Conservation (phyloP, 2,797 vertebrate species). For the Urosaurus nigricauda region DNA sequence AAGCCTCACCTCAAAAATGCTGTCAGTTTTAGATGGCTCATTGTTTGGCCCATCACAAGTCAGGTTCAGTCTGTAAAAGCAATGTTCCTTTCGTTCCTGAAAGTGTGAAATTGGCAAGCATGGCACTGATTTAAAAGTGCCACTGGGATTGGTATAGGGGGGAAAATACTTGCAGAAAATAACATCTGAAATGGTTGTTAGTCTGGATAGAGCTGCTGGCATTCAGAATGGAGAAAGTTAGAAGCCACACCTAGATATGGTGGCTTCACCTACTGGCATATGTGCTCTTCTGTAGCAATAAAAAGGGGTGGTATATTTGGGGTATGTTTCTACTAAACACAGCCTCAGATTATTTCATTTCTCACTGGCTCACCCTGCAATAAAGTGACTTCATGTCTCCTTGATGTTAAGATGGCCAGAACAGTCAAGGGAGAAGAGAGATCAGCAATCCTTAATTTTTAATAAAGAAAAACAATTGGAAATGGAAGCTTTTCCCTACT, state of each 20-base stretch:
- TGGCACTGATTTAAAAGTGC: neutral
- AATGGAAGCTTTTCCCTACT: neutral
- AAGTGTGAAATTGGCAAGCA: neutral
- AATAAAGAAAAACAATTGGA: neutral
- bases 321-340: neutral
- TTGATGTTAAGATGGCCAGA: neutral
- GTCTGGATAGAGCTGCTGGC: neutral
- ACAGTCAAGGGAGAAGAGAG: neutral
- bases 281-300: neutral
- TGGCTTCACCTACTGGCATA: neutral
- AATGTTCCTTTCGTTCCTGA: neutral
- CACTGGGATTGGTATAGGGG: neutral
- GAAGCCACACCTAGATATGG: constrained; percentile 6
- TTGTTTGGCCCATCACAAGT: neutral
- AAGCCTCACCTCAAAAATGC: neutral
- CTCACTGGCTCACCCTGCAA: neutral
- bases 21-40: too few relatives aligned
- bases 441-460: neutral
- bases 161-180: neutral
- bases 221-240: neutral
- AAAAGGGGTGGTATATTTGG: neutral
- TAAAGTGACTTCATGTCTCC: neutral
- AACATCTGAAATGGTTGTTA: neutral
- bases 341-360: neutral
- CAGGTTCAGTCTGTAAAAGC: neutral